Conservation (phyloP, 2,113 vertebrate species). For the Panthera tigris region DNA sequence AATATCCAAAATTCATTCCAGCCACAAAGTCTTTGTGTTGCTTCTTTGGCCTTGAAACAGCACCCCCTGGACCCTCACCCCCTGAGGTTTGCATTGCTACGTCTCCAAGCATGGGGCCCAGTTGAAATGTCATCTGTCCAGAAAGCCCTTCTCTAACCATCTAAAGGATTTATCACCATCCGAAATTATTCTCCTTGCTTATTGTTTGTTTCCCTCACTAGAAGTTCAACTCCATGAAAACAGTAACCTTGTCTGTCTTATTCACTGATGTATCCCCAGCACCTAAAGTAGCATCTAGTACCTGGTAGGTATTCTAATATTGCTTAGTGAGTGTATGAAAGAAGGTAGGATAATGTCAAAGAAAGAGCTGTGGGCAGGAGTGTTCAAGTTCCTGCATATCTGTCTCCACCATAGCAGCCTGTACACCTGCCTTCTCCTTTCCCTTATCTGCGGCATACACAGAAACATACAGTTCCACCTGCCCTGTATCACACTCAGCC, state of each 20-base stretch:
- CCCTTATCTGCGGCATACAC: neutral
- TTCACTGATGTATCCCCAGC: neutral
- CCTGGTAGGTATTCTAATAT: neutral
- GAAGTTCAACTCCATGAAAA: neutral
- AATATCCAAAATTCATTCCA: neutral
- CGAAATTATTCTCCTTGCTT: neutral
- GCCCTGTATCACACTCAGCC: neutral
- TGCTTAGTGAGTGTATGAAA: neutral
- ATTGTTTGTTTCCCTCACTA: neutral
- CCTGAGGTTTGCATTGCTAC: neutral
- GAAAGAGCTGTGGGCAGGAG: neutral
- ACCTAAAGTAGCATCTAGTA: neutral
- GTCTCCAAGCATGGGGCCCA: neutral
- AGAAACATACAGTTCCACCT: neutral
- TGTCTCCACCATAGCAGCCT: neutral
- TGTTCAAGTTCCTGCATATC: neutral
- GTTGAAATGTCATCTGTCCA: neutral
- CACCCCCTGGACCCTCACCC: too few relatives aligned
- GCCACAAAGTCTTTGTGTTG: neutral
- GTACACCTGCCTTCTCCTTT: neutral
- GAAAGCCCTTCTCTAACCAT: neutral
- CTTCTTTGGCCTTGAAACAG: neutral
- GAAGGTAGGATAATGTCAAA: neutral
- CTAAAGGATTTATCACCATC: neutral
- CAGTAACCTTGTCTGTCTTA: neutral